These are phyloP conservation scores for Crotalus horridus DNA, from an alignment of 2,113 vertebrate genomes.

Conservation along the genomic window DNA sequence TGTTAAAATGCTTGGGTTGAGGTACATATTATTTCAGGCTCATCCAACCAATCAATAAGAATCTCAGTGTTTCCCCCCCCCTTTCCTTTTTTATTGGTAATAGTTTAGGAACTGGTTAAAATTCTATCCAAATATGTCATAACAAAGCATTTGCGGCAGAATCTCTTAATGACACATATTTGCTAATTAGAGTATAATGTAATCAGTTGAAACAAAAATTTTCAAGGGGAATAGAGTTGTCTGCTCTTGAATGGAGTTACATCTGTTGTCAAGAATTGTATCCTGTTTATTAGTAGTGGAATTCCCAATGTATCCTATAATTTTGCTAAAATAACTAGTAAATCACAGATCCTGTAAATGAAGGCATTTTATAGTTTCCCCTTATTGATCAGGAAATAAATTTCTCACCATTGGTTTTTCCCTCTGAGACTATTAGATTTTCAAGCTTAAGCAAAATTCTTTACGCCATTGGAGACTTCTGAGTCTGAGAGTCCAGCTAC, in stretches of 20 bases:
- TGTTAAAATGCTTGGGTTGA: not conserved
- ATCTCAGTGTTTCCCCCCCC: not conserved
- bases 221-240: no score
- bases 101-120: not conserved
- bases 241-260: not conserved
- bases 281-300: slow-evolving; percentile 30
- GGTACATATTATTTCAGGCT: not conserved
- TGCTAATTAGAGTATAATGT: not conserved
- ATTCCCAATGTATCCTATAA: slow-evolving; percentile 9
- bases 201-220: not conserved
- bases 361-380: slow-evolving; percentile 30
- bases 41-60: not conserved
- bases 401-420: slow-evolving; percentile 35
- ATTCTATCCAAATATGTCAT: not conserved
- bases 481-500: not conserved
- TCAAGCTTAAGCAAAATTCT: slow-evolving; percentile 29
- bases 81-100: not conserved
- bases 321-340: not conserved
- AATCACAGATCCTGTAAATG: slow-evolving; percentile 1
- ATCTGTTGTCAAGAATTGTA: not conserved
- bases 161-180: not conserved
- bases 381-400: slow-evolving; percentile 17
- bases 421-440: slow-evolving; percentile 29
- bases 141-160: not conserved
- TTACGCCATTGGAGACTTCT: slow-evolving; percentile 28